Evolutionary conservation across 2,888 invertebrate genomes (phyloP).

Genomic region (Drosophila diplacantha): DNA sequence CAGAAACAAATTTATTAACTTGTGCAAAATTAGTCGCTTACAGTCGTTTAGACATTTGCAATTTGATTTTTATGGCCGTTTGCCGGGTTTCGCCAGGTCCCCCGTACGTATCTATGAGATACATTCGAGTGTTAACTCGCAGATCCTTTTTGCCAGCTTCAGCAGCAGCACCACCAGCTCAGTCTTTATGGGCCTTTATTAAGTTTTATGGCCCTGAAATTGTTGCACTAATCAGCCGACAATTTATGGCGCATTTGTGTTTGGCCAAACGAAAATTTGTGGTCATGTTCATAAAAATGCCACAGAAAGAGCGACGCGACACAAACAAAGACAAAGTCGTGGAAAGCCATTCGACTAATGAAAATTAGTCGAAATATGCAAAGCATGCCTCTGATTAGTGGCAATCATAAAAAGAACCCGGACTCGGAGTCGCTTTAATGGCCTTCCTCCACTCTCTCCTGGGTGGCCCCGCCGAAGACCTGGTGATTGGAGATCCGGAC

Average conservation of each 20-base stretch:
- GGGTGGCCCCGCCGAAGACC: conserved; percentile 27
- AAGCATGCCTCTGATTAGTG: conserved; percentile 65
- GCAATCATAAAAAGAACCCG: conserved; percentile 56
- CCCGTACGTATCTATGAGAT: conserved; percentile 56
- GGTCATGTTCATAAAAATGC: conserved; percentile 48
- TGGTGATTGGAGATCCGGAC: conserved; percentile 21
- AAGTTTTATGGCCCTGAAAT: conserved; percentile 57
- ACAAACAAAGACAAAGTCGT: conserved; percentile 1
- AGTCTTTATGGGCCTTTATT: conserved; percentile 46
- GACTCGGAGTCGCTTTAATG: conserved; percentile 41
- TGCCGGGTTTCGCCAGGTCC: conserved; percentile 40
- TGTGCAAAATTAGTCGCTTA: conserved; percentile 71
- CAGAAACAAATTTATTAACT: conserved; percentile 63
- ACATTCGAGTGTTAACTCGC: conserved; percentile 29
- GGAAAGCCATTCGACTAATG: conserved; percentile 20
- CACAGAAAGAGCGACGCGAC: conserved; percentile 5
- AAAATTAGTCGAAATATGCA: conserved; percentile 60
- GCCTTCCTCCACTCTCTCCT: conserved; percentile 3
- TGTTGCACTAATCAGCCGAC: conserved; percentile 68
- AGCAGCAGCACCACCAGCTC: conserved; percentile 3
- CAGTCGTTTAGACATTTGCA: conserved; percentile 70
- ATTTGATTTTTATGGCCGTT: conserved; percentile 68
- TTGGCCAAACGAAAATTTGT: conserved; percentile 42
- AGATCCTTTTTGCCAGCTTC: conserved; percentile 16
- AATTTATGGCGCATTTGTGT: conserved; percentile 62